phyloP scores from a whole-genome alignment of 2,113 vertebrate species.

The Ciconia boyciana region DNA sequence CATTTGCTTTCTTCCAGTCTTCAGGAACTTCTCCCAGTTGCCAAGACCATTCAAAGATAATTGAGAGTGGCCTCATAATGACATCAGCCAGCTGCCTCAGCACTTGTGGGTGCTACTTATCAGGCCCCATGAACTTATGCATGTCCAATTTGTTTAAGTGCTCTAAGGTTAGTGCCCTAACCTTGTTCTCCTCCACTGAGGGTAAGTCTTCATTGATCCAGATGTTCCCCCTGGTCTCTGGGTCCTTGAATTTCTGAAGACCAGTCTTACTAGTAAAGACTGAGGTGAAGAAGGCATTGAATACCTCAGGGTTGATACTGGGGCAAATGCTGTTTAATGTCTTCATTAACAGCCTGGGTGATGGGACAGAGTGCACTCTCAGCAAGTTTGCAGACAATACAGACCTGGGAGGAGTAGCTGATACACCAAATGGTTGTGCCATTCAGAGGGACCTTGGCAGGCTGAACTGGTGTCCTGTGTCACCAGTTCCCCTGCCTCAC shows the following conservation, averaged over 20 bases:
- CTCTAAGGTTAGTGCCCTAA: neutral
- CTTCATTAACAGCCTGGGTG: rapidly evolving
- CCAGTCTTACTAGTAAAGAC: neutral
- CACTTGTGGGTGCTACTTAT: neutral
- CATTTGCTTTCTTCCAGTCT: neutral
- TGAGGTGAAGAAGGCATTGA: neutral
- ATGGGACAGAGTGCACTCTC: neutral
- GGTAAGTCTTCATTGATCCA: neutral
- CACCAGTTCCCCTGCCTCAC: neutral
- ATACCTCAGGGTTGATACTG: neutral
- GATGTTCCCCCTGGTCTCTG: neutral
- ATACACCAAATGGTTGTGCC: neutral
- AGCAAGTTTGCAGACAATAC: neutral
- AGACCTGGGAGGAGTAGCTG: neutral
- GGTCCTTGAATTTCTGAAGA: neutral
- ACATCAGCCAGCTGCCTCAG: neutral
- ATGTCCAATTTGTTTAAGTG: neutral
- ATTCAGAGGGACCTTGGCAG: neutral
- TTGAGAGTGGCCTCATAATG: neutral
- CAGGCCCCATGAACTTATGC: neutral
- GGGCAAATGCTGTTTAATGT: neutral
- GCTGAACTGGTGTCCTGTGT: neutral
- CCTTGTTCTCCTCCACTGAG: neutral
- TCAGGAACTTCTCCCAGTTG: neutral
- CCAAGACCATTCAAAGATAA: neutral